These are phyloP conservation scores for Drosophila mauritiana DNA, from an alignment of 1,140 invertebrate genomes.

Conservation along the genomic window DNA sequence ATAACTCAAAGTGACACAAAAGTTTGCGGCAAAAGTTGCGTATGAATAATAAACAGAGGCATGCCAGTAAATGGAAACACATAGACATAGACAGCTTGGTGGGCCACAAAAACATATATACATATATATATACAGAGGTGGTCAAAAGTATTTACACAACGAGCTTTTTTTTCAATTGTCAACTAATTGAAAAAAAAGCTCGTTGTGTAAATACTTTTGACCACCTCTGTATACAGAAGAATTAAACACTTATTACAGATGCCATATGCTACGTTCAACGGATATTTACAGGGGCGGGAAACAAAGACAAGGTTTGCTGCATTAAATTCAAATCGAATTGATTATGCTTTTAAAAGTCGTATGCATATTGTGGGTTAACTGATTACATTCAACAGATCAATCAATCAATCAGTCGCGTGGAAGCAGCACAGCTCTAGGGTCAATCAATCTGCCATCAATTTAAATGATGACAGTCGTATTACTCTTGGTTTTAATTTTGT, in stretches of 20 bases:
- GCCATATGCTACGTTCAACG: constrained; percentile 10
- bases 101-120: constrained; percentile 10
- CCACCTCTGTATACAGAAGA: no score
- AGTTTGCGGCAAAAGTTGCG: constrained; percentile 57
- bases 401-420: constrained; percentile 56
- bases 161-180: no score
- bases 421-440: constrained; percentile 41
- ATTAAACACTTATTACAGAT: constrained; percentile 17
- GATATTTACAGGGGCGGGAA: constrained; percentile 25
- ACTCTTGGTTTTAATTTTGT: constrained; percentile 19
- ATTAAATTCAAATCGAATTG: constrained; percentile 47
- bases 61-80: constrained; percentile 32
- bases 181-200: no score
- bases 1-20: constrained; percentile 68
- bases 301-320: constrained; percentile 12
- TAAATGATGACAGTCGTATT: constrained; percentile 50
- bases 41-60: constrained; percentile 71
- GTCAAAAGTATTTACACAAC: no score
- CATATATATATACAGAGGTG: constrained; percentile 24
- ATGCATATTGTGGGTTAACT: constrained; percentile 55
- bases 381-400: constrained; percentile 61
- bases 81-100: constrained; percentile 12
- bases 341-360: constrained; percentile 43
- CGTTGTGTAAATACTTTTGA: no score
- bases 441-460: constrained; percentile 23